Base-by-base conservation (phyloP, 2,888 invertebrate species). In the Cheilosia variabilis region DNA sequence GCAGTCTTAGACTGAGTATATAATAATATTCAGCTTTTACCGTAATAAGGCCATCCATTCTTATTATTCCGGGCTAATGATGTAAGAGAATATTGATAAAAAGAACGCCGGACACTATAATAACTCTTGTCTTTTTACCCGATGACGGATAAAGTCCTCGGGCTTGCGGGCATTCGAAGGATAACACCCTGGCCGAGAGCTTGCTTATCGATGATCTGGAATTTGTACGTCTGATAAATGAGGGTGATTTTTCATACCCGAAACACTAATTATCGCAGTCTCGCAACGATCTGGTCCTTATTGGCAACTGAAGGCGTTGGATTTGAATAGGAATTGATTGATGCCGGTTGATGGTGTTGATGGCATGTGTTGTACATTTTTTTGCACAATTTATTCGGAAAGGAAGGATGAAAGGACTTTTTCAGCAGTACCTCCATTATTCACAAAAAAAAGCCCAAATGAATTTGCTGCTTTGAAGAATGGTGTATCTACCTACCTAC, bases 41-140 rank as follows among this genome's bases (percentile, higher is more conserved):
- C 66, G 50, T 68, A 76, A 68, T 76, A 76, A 76, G 66, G 43
- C 68, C 66, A 79, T 83, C 65, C 68, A 68, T 69, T 79, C 50
- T 63, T 83, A 73, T 83, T 79, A 78, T 83, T 79, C 63, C 63
- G 47, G 50, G 68, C 73, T 83, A 83, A 83, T 83, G 83, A 83
- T 73, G 78, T 83, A 83, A 83, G 55, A 73, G 68, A 73, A 79
- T 68, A 83, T 73, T 79, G 73, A 73, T 68, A 77, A 50, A 82
- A 62, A 57, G 37, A 77, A 55, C 24, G 68, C 52, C 55, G 60
- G 37, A 53, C 43, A 43, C 34, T 37, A 53, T 66, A 50, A 58
- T 50, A 50, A 58, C 27, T 76, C 58, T 76, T 66, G 66, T 58
- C n/a, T 50, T 19, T 27, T 10, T 5, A 41, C 17, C 43, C 63